Base-by-base conservation (phyloP, 1,140 invertebrate species). In the Capitella teleta region DNA sequence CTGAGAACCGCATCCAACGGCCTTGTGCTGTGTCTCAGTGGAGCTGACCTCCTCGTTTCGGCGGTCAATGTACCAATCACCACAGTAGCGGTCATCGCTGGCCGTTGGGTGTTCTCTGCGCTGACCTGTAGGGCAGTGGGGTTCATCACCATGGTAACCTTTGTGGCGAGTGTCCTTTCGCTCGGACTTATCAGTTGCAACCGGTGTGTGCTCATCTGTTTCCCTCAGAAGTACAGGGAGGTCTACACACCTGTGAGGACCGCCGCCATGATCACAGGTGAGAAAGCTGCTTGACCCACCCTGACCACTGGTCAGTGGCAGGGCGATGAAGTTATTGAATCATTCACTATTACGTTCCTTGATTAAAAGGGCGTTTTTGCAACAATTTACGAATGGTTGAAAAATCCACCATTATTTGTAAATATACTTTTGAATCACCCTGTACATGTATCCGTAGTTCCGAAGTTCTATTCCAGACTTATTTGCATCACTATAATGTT, bases 111-210 rank as follows among this genome's bases (percentile, higher is more conserved):
- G 10, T 42, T 57, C 25, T 41, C 51, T 1, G 41, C 24, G 2
- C 28, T 5, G 21, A 36, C 28, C 28, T 58, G 57, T 44, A 45
- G 24, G 10, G 54, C 37, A 0, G 10, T 54, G 8, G 58, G 56
- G 3, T 60, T 56, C 42, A 26, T 58, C 16, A 56, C 51, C 52
- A 58, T 60, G 58, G 32, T 60, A 10, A 54, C 56, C 12, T 57
- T 60, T 24, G 41, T 55, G 18, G 47, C 45, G 38, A 58, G 56
- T 30, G 58, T 60, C 26, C 51, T 56, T 52, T 60, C 58, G 8
- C 47, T 60, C 25, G 56, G 47, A 1, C 40, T 52, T 6, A 58
- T 58, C 43, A 59, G 57, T 36, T 41, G 55, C 10, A 58, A 59
- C 41, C 32, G 56, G 19, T 57, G 48, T 34, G 41, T 57, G 37